Base-by-base conservation (phyloP, 2,888 invertebrate genomes). In the Pemphredon lugubris region DNA sequence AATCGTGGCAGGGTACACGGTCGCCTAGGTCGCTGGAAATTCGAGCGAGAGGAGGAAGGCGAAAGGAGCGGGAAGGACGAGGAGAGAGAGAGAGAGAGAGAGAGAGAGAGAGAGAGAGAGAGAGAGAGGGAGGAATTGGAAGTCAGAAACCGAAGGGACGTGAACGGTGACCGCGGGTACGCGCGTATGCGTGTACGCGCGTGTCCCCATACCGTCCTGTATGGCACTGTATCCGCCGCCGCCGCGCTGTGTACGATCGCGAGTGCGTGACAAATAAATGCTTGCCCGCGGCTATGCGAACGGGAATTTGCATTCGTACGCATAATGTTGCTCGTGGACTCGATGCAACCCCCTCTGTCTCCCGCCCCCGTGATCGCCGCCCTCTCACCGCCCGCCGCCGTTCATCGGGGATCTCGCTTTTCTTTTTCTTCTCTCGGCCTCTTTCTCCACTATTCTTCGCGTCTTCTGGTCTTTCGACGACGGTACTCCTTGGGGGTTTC, bases 201-300 rank as follows among this genome's bases (percentile, higher is more conserved):
- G 13, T 16, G 44, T 45, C 20, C 58, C 64, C 48, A 23, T 59
- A 57, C 71, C 55, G 45, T 66, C 54, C 64, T 71, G 44, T 64
- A 6, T 40, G 18, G 7, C 1, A 14, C 47, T 23, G 30, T 68
- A 50, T 44, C 9, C 58, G 64, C n/a, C n/a, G n/a, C n/a, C n/a
- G n/a, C n/a, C 59, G 60, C 11, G 16, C 54, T 63, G 55, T 54
- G 63, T 66, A 68, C 50, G 63, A 53, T 50, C 61, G 70, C 79
- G 73, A 72, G 64, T 55, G 73, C 73, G 82, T 79, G 80, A 80
- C 79, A 80, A 80, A 80, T 81, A 80, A 82, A 79, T 73, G 79
- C 73, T 58, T 55, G 69, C 69, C 69, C 70, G 61, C 61, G 67
- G 68, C 67, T 68, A 21, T 61, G 67, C 69, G 53, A 73, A 76